These are phyloP conservation scores for Diplolepis rosae DNA, from an alignment of 2,888 invertebrate species.

Conservation along the genomic window DNA sequence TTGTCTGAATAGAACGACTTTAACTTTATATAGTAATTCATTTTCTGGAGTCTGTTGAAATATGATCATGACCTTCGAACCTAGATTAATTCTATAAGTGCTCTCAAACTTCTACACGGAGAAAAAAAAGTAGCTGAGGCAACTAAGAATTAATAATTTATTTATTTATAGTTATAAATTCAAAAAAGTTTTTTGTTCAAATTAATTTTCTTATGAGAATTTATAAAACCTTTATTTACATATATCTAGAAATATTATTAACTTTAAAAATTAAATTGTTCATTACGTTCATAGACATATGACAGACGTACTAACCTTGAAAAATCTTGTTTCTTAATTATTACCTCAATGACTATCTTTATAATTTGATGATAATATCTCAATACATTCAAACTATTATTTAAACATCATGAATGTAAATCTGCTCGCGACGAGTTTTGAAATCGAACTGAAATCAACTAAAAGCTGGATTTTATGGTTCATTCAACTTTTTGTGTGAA, in stretches of 20 bases:
- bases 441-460: not conserved
- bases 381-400: not conserved
- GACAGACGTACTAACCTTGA: too few relatives aligned
- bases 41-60: not conserved
- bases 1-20: too few relatives aligned
- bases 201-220: too few relatives aligned
- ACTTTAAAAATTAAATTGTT: too few relatives aligned
- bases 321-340: not conserved
- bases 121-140: too few relatives aligned
- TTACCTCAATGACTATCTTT: not conserved
- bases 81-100: not conserved
- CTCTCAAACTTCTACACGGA: too few relatives aligned
- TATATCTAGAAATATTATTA: too few relatives aligned
- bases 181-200: too few relatives aligned
- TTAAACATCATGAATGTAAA: not conserved
- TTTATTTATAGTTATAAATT: not conserved
- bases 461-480: conserved; percentile 37
- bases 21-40: too few relatives aligned
- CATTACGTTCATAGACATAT: too few relatives aligned
- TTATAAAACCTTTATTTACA: too few relatives aligned
- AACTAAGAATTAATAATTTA: not conserved
- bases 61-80: not conserved
- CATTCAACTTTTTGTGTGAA: not conserved
- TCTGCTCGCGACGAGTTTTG: not conserved
- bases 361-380: not conserved